Conservation (phyloP, 2,888 invertebrate genomes). For the Mimas tiliae region DNA sequence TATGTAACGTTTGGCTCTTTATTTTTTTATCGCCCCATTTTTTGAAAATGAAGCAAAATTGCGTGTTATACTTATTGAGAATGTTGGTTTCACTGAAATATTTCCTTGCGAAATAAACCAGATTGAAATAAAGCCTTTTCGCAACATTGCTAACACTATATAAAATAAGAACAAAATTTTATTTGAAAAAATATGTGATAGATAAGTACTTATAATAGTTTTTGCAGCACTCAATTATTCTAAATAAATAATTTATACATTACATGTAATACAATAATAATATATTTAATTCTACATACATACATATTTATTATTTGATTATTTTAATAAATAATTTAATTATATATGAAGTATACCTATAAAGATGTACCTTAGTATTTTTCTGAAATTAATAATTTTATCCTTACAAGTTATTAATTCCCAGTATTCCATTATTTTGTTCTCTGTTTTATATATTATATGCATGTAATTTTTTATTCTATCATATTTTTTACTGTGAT, state of each 20-base stretch:
- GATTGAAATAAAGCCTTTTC: neutral
- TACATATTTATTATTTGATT: too few species aligned
- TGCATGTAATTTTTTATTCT: neutral
- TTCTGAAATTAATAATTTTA: neutral
- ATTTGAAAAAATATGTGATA: neutral
- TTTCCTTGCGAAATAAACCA: neutral
- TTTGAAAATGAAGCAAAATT: neutral
- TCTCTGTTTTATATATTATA: slow-evolving; percentile 10
- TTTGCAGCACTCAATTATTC: neutral
- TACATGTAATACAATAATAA: too few species aligned
- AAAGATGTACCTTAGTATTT: too few species aligned
- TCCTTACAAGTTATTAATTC: neutral
- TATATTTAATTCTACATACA: too few species aligned
- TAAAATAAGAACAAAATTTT: slow-evolving; percentile 12
- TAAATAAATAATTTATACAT: too few species aligned
- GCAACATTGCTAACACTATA: neutral
- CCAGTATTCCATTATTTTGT: neutral
- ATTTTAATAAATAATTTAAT: too few species aligned
- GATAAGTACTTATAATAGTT: too few species aligned
- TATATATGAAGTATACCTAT: too few species aligned
- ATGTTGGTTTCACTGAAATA: neutral
- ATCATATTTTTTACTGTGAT: too few species aligned
- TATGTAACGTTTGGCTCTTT: slow-evolving; percentile 44
- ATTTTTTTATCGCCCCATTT: neutral
- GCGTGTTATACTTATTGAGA: neutral